phyloP scores from a whole-genome alignment of 2,888 invertebrate species.

The Automeris io region DNA sequence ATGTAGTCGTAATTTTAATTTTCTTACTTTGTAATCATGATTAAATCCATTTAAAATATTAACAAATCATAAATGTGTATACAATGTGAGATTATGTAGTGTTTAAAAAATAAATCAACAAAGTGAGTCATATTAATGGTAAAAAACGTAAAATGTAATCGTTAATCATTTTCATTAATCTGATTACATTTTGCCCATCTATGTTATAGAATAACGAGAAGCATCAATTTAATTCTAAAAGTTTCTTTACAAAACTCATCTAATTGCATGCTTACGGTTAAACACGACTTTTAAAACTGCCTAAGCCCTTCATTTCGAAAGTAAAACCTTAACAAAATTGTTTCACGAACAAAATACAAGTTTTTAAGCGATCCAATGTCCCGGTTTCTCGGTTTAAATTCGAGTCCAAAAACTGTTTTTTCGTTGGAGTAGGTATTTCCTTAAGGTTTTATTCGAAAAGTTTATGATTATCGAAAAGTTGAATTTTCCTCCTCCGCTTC shows the following conservation, averaged over 20 bases:
- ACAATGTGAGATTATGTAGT: too few relatives aligned
- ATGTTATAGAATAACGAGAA: too few relatives aligned
- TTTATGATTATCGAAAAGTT: slow-evolving; percentile 42
- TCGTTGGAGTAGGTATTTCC: slow-evolving; percentile 7
- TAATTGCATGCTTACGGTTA: slow-evolving; percentile 41
- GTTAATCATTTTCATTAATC: too few relatives aligned
- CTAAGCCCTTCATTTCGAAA: slow-evolving; percentile 23
- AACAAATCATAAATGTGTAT: too few relatives aligned
- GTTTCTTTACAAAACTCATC: slow-evolving; percentile 43
- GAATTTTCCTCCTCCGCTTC: slow-evolving; percentile 32
- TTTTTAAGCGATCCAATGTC: slow-evolving; percentile 7
- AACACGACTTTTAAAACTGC: slow-evolving; percentile 46
- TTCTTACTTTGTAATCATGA: too few relatives aligned
- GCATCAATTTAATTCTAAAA: slow-evolving; percentile 46
- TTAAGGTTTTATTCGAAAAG: slow-evolving; percentile 35
- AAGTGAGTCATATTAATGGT: too few relatives aligned
- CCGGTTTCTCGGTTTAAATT: slow-evolving; percentile 4
- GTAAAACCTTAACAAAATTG: slow-evolving; percentile 18
- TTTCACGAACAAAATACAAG: slow-evolving; percentile 16
- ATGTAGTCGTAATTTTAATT: too few relatives aligned
- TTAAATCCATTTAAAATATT: too few relatives aligned
- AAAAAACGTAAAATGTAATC: too few relatives aligned
- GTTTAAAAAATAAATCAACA: too few relatives aligned
- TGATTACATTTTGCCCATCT: too few relatives aligned
- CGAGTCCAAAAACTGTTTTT: not conserved